phyloP scores from a whole-genome alignment of 2,113 vertebrate species.

The Myiozetetes cayanensis region DNA sequence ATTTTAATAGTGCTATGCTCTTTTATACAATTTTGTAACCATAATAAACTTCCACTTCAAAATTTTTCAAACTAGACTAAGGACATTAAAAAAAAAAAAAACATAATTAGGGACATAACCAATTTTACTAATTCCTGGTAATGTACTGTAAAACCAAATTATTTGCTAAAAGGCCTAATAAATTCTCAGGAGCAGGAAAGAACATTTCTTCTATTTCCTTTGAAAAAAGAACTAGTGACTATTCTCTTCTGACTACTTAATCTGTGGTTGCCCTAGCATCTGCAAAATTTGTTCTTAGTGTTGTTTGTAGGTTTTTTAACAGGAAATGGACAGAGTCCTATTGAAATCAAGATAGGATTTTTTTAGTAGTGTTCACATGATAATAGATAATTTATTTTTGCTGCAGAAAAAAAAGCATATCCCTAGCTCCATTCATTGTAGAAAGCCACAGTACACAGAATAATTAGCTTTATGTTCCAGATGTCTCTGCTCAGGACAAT shows the following conservation, averaged over 20 bases:
- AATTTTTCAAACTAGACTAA: slow-evolving; percentile 69
- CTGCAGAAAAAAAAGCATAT: not conserved
- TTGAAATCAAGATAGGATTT: not conserved
- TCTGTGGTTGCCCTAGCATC: not conserved
- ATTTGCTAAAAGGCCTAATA: slow-evolving; percentile 68
- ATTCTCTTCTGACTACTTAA: not conserved
- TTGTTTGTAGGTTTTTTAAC: not conserved
- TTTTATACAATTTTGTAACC: slow-evolving; percentile 75
- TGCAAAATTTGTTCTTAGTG: not conserved
- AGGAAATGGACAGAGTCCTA: not conserved
- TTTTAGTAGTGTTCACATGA: not conserved
- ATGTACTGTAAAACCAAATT: slow-evolving; percentile 71
- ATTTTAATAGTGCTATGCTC: slow-evolving; percentile 59
- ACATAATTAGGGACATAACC: slow-evolving; percentile 72
- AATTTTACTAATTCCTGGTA: slow-evolving; percentile 76
- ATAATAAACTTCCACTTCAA: slow-evolving; percentile 77
- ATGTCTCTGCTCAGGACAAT: not conserved
- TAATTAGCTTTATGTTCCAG: not conserved
- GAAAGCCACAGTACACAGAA: not conserved
- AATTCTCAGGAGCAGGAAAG: slow-evolving; percentile 27
- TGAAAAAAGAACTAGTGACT: slow-evolving; percentile 28
- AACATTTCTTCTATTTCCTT: slow-evolving; percentile 50
- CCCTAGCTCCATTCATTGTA: not conserved
- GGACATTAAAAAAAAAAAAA: slow-evolving; percentile 58
- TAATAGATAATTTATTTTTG: not conserved